Conservation (phyloP, 2,888 invertebrate species). For the Junonia oenone region DNA sequence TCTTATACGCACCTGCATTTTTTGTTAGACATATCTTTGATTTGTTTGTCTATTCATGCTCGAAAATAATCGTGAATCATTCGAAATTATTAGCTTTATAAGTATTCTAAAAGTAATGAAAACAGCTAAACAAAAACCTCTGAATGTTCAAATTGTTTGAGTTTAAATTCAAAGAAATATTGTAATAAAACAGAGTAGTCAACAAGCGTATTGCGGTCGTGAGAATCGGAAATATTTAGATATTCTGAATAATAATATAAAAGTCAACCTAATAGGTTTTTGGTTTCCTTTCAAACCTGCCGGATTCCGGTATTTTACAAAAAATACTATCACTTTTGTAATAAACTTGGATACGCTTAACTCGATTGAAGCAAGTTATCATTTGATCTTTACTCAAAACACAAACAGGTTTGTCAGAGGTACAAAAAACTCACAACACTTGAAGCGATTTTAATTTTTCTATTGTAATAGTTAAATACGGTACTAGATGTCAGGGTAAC, state of each 20-base stretch:
- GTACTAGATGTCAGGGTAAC: slow-evolving; percentile 59
- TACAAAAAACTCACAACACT: slow-evolving; percentile 26
- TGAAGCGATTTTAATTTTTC: slow-evolving; percentile 37
- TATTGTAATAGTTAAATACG: slow-evolving; percentile 55
- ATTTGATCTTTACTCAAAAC: not conserved
- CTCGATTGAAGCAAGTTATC: not conserved
- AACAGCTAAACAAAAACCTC: not conserved
- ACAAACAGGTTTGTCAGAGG: not conserved
- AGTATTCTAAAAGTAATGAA: not conserved
- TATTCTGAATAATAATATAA: not conserved
- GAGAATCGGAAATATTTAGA: slow-evolving; percentile 19
- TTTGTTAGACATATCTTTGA: not conserved
- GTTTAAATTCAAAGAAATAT: not conserved
- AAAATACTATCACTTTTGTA: not conserved
- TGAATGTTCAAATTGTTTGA: not conserved
- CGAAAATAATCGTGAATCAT: not conserved
- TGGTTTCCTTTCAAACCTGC: slow-evolving; percentile 9
- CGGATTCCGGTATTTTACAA: not conserved
- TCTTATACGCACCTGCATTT: slow-evolving; percentile 14
- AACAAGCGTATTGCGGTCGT: not conserved
- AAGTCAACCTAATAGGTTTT: not conserved
- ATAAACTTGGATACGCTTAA: not conserved
- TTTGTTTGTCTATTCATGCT: slow-evolving; percentile 2
- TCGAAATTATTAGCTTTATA: not conserved
- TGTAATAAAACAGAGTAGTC: not conserved